These are phyloP conservation scores for Drosophila mojavensis DNA, from an alignment of 1,140 invertebrate genomes.

Conservation along the genomic window DNA sequence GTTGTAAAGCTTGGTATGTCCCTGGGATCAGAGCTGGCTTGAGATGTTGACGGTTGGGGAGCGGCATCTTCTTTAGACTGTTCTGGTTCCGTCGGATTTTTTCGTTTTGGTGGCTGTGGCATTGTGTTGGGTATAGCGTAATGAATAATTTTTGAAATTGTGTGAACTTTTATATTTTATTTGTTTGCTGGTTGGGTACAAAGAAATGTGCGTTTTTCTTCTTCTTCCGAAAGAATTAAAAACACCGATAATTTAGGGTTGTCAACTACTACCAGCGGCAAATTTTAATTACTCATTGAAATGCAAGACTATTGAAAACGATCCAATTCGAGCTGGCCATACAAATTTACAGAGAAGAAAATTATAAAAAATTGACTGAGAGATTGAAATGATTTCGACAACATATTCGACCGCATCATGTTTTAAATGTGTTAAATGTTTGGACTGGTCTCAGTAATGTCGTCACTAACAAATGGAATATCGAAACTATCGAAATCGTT, in stretches of 20 bases:
- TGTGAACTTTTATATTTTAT: neutral
- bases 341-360: constrained; percentile 34
- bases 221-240: constrained; percentile 59
- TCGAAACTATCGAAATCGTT: neutral
- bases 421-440: constrained; percentile 6
- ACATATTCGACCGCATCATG: constrained; percentile 29
- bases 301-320: constrained; percentile 30
- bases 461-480: neutral
- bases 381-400: constrained; percentile 38
- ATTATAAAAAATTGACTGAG: constrained; percentile 31
- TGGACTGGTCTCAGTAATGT: neutral
- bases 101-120: constrained; percentile 46
- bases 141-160: neutral
- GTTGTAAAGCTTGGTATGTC: constrained; percentile 52
- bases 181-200: constrained; percentile 20
- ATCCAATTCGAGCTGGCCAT: constrained; percentile 26
- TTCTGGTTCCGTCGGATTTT: neutral
- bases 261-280: constrained; percentile 58
- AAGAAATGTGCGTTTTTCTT: constrained; percentile 77
- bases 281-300: constrained; percentile 37
- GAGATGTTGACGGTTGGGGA: constrained; percentile 24
- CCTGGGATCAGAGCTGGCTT: constrained; percentile 3
- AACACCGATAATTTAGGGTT: constrained; percentile 69
- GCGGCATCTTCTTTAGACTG: constrained; percentile 7
- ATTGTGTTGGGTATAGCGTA: constrained; percentile 4